These are phyloP conservation scores for Erannis defoliaria DNA, from an alignment of 2,888 invertebrate genomes.

Conservation along the genomic window DNA sequence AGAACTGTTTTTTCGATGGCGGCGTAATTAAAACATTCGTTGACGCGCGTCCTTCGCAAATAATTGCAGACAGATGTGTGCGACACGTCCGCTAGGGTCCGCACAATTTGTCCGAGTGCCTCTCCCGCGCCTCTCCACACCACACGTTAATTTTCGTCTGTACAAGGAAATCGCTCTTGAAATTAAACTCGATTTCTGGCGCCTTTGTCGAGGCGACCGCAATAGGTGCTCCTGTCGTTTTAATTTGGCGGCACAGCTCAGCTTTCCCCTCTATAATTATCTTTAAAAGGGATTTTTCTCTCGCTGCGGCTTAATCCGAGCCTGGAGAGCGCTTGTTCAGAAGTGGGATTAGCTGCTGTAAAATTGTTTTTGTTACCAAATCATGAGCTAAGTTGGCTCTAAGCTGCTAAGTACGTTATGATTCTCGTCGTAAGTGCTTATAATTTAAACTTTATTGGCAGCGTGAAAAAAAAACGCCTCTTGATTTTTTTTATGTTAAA, in stretches of 20 bases:
- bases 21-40: slow-evolving; percentile 53
- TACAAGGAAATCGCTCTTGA: slow-evolving; percentile 71
- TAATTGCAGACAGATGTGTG: slow-evolving; percentile 40
- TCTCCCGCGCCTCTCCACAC: slow-evolving; percentile 51
- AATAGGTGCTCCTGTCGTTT: slow-evolving; percentile 56
- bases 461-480: no score
- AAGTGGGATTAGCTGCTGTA: slow-evolving; percentile 51
- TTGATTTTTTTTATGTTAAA: no score
- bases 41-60: slow-evolving; percentile 43
- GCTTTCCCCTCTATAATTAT: slow-evolving; percentile 61
- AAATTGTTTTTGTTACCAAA: slow-evolving; percentile 41
- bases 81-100: slow-evolving; percentile 55
- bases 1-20: slow-evolving; percentile 45
- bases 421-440: no score
- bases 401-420: neutral
- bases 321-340: slow-evolving; percentile 36
- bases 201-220: slow-evolving; percentile 50
- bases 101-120: slow-evolving; percentile 77
- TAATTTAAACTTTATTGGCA: no score
- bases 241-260: slow-evolving; percentile 63
- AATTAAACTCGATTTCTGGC: slow-evolving; percentile 73
- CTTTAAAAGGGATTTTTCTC: slow-evolving; percentile 50
- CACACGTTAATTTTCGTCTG: slow-evolving; percentile 69
- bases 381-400: neutral
- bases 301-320: slow-evolving; percentile 24